phyloP scores from a whole-genome alignment of 92 coral and sea anemone genomes.

The Bergia sp. region DNA sequence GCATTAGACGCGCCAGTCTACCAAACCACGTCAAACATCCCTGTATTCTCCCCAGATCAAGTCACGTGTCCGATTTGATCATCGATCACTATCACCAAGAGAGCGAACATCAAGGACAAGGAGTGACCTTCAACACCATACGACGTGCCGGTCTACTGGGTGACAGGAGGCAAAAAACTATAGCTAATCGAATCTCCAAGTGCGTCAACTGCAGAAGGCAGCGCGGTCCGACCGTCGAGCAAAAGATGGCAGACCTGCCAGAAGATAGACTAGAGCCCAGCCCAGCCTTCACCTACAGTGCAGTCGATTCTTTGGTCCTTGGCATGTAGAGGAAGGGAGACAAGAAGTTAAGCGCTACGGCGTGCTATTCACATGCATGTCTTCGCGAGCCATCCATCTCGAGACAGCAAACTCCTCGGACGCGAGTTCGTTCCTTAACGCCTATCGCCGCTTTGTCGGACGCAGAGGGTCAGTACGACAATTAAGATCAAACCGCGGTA shows the following conservation, averaged over 20 bases:
- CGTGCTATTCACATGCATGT: constrained; percentile 42
- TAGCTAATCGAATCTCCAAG: constrained; percentile 27
- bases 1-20: background rate
- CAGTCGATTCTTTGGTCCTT: constrained; percentile 39
- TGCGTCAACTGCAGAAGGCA: constrained; percentile 3
- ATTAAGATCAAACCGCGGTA: constrained; percentile 36
- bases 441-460: constrained; percentile 24
- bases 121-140: constrained; percentile 29
- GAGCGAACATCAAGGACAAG: constrained; percentile 33
- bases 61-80: background rate
- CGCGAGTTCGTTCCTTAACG: constrained; percentile 39
- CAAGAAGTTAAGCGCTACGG: constrained; percentile 35
- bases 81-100: constrained; percentile 19
- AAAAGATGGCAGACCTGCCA: constrained; percentile 37
- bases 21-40: constrained; percentile 28
- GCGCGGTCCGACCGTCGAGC: background rate
- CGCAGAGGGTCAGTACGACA: constrained; percentile 21
- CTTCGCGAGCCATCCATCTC: constrained; percentile 19
- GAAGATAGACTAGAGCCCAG: constrained; percentile 28
- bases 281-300: constrained; percentile 32
- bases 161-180: constrained; percentile 25
- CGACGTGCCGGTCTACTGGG: constrained; percentile 16
- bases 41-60: constrained; percentile 14
- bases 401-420: constrained; percentile 14
- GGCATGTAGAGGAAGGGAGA: constrained; percentile 39